These are phyloP conservation scores for Melanotaenia parkinsoni DNA, from an alignment of 2,797 vertebrate genomes.

Conservation along the genomic window DNA sequence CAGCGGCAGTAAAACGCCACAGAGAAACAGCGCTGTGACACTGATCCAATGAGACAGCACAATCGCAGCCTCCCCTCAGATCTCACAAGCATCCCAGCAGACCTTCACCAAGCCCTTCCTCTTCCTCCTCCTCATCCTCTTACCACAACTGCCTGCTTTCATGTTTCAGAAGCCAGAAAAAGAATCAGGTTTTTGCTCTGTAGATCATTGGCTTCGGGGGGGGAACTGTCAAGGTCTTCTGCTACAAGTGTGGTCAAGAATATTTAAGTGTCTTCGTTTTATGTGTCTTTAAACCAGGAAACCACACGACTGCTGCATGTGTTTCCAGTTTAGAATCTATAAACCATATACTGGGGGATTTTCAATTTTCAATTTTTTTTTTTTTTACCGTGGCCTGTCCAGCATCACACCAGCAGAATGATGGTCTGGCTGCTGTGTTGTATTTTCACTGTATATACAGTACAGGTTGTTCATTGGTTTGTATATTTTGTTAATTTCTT, in stretches of 20 bases:
- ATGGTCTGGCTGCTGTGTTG: too few relatives aligned
- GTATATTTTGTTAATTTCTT: too few relatives aligned
- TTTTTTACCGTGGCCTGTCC: too few relatives aligned
- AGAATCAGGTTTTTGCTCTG: slow-evolving; percentile 37
- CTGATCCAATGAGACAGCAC: slow-evolving; percentile 64
- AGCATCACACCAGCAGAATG: too few relatives aligned
- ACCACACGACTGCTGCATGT: too few relatives aligned
- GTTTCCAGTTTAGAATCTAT: too few relatives aligned
- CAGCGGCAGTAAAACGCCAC: neutral
- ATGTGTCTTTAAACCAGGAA: too few relatives aligned
- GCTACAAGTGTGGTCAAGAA: neutral
- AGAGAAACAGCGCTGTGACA: slow-evolving; percentile 16
- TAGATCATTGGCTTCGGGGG: slow-evolving; percentile 20
- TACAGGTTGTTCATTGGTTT: too few relatives aligned
- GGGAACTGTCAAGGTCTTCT: neutral
- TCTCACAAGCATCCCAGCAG: slow-evolving; percentile 42
- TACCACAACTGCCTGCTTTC: slow-evolving; percentile 38
- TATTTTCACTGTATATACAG: too few relatives aligned
- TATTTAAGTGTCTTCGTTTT: too few relatives aligned
- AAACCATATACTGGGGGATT: too few relatives aligned
- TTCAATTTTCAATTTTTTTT: too few relatives aligned
- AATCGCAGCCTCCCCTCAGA: slow-evolving; percentile 60
- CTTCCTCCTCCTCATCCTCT: neutral
- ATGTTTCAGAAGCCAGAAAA: slow-evolving; percentile 44
- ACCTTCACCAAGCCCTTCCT: neutral